Evolutionary conservation across 1,140 invertebrate genomes (phyloP).

Genomic region (Dinothrombium tinctorium): DNA sequence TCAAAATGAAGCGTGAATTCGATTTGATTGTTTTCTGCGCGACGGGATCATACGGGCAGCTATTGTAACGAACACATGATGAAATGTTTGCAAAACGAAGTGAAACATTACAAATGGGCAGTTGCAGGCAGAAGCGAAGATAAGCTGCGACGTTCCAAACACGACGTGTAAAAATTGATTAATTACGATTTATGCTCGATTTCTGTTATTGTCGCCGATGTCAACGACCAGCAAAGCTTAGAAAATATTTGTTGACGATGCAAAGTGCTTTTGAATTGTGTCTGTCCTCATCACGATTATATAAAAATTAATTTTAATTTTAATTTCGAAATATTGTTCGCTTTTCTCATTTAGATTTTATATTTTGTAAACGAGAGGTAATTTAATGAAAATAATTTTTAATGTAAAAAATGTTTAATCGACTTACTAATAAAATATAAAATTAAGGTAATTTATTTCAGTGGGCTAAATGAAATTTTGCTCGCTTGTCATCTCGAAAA

Average conservation of each 20-base stretch:
- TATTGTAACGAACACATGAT: slow-evolving; percentile 24
- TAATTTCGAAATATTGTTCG: no score
- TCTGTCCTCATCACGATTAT: slow-evolving; percentile 41
- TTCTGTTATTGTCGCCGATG: slow-evolving; percentile 47
- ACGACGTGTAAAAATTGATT: slow-evolving; percentile 10
- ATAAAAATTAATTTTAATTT: no score
- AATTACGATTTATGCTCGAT: slow-evolving; percentile 14
- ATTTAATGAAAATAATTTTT: no score
- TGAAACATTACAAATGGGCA: slow-evolving; percentile 31
- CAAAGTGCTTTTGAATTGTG: slow-evolving; percentile 56
- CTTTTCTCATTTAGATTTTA: no score
- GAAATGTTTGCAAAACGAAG: slow-evolving; percentile 6
- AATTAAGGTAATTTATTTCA: no score
- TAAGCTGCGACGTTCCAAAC: slow-evolving; percentile 35
- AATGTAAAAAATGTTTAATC: no score
- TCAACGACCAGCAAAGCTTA: slow-evolving; percentile 41
- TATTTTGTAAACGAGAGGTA: no score
- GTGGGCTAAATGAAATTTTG: no score
- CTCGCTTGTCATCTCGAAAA: no score
- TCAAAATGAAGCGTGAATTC: slow-evolving; percentile 19
- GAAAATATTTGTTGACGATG: slow-evolving; percentile 43
- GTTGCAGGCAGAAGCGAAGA: slow-evolving; percentile 40
- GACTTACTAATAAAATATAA: no score
- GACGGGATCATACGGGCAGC: slow-evolving; percentile 54
- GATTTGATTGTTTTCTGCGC: slow-evolving; percentile 60